Evolutionary conservation across 1,140 invertebrate species (phyloP).

Genomic region (Lamellibrachia luymesi): DNA sequence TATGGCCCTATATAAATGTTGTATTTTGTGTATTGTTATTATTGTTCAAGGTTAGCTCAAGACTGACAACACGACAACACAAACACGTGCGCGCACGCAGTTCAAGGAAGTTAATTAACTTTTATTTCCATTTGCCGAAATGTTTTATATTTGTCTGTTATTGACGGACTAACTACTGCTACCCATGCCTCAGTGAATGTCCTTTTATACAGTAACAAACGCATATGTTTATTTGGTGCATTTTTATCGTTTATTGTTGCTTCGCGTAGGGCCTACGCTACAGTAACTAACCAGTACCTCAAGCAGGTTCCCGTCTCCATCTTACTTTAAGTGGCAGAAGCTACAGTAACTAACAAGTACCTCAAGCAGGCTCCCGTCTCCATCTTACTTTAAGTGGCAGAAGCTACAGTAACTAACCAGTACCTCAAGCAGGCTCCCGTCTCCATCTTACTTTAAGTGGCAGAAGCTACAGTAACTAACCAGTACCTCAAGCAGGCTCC

Average conservation of each 20-base stretch:
- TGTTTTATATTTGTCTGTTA: too few species aligned
- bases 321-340: not conserved
- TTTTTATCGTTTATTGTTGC: too few species aligned
- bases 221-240: too few species aligned
- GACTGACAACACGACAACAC: not conserved
- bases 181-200: too few species aligned
- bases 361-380: too few species aligned
- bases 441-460: not conserved
- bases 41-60: conserved; percentile 11
- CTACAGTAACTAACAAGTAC: not conserved
- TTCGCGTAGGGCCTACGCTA: too few species aligned
- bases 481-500: not conserved
- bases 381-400: not conserved
- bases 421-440: too few species aligned
- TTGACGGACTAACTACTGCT: too few species aligned
- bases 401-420: not conserved
- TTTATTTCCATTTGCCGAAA: too few species aligned
- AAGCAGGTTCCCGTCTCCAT: not conserved
- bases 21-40: not conserved
- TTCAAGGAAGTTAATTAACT: not conserved
- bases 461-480: not conserved
- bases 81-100: not conserved
- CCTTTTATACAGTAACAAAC: too few species aligned
- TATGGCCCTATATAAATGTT: too few species aligned
- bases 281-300: not conserved